These are phyloP conservation scores for Pelodytes ibericus DNA, from an alignment of 2,797 vertebrate genomes.

Conservation along the genomic window DNA sequence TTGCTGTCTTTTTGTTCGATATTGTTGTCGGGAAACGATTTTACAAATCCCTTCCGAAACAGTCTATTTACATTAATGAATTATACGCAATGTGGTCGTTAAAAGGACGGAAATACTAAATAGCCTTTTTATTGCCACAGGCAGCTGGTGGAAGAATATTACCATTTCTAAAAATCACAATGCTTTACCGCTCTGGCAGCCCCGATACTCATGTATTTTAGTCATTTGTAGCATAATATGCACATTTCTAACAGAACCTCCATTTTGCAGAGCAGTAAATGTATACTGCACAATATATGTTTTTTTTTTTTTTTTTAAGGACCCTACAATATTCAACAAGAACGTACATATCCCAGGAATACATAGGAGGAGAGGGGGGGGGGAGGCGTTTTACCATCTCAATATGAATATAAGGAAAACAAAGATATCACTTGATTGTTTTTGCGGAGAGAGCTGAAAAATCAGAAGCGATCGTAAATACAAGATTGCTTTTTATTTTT, in stretches of 20 bases:
- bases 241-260: neutral
- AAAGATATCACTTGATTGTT: slow-evolving; percentile 77
- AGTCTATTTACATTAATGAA: neutral
- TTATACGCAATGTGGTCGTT: neutral
- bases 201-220: neutral
- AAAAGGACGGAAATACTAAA: neutral
- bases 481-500: slow-evolving; percentile 51
- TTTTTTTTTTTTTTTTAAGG: too few relatives aligned
- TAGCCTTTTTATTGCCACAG: neutral
- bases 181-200: neutral
- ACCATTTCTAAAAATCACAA: too few relatives aligned
- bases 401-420: slow-evolving; percentile 66
- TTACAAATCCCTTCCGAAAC: neutral
- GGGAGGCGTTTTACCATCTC: slow-evolving; percentile 5
- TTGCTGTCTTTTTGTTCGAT: neutral
- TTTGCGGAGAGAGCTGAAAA: slow-evolving; percentile 52
- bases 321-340: too few relatives aligned
- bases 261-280: neutral
- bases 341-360: too few relatives aligned
- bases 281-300: neutral
- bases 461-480: slow-evolving; percentile 56
- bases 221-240: neutral
- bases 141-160: neutral
- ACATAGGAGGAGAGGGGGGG: neutral
- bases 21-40: neutral